A percentile compares a stretch with the other conserved stretches of the same genome.
phyloP scores from a whole-genome alignment of 2,113 vertebrate species.

The Platysteira castanea region DNA sequence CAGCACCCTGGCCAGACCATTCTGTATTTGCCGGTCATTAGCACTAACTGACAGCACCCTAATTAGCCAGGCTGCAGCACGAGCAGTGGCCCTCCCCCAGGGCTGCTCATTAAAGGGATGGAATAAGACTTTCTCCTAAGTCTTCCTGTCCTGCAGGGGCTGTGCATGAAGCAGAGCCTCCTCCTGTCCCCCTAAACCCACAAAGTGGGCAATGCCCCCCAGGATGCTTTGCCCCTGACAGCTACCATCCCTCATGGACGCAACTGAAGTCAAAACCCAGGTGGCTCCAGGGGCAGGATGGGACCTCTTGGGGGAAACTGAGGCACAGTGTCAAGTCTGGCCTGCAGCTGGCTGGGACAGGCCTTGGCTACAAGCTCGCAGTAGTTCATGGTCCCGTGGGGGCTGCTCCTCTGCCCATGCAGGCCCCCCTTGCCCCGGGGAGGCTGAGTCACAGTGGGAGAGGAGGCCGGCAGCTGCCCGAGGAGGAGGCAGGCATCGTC shows the following conservation, averaged over 20 bases:
- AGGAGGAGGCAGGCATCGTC: neutral
- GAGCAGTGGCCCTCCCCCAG: neutral
- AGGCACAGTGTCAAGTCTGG: accelerated
- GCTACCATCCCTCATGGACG: neutral
- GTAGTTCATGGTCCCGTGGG: neutral
- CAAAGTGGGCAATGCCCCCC: neutral
- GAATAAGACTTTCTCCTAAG: neutral
- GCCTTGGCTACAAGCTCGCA: neutral
- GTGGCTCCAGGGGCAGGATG: neutral
- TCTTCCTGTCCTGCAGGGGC: neutral
- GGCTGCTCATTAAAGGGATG: neutral
- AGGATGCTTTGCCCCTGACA: neutral
- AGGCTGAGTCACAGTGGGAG: neutral
- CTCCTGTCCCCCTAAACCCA: neutral
- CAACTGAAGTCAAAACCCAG: neutral
- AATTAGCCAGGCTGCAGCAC: neutral
- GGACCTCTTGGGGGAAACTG: neutral
- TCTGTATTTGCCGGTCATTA: neutral
- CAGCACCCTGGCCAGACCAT: neutral
- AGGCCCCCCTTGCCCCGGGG: accelerated
- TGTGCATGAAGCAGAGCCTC: neutral
- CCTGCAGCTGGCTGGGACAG: neutral
- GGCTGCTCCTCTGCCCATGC: neutral
- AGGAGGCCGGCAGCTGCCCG: neutral
- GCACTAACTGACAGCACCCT: neutral